Conservation (phyloP, 2,113 vertebrate genomes). For the Scomber colias region DNA sequence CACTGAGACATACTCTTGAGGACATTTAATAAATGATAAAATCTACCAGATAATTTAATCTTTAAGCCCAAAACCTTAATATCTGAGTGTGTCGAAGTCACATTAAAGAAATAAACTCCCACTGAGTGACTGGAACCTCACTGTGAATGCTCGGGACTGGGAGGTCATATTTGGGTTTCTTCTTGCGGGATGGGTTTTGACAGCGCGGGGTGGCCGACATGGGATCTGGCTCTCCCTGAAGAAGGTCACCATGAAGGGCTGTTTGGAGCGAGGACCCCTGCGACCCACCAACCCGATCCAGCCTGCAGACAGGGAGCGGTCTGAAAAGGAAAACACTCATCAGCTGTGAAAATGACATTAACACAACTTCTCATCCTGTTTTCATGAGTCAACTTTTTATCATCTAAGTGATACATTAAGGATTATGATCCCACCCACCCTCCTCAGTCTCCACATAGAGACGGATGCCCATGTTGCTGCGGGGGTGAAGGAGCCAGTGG, state of each 20-base stretch:
- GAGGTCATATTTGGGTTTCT: conserved; percentile 89
- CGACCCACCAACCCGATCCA: conserved; percentile 91
- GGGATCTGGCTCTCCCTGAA: conserved; percentile 89
- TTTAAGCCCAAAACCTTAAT: too few relatives aligned
- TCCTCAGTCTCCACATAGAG: conserved; percentile 94
- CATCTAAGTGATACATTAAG: background rate
- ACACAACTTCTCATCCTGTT: too few relatives aligned
- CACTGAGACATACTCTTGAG: background rate
- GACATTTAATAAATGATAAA: too few relatives aligned
- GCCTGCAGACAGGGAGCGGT: conserved; percentile 89
- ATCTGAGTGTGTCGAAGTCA: background rate
- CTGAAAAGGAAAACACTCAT: conserved; percentile 72
- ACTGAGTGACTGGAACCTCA: too few relatives aligned
- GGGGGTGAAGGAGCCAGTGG: conserved; percentile 89
- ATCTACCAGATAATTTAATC: too few relatives aligned
- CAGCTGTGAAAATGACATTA: too few relatives aligned
- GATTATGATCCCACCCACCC: conserved; percentile 75
- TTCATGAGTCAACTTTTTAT: background rate
- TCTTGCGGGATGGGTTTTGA: conserved; percentile 84
- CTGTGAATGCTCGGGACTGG: too few relatives aligned
- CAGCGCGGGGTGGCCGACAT: conserved; percentile 84
- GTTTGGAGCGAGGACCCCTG: conserved; percentile 90
- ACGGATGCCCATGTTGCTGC: conserved; percentile 91
- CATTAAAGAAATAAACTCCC: background rate
- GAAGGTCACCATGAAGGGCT: conserved; percentile 97